Percentiles rank a stretch among this genome's conserved stretches.
Conservation (phyloP, 2,797 vertebrate species). For the Danio kyathit region DNA sequence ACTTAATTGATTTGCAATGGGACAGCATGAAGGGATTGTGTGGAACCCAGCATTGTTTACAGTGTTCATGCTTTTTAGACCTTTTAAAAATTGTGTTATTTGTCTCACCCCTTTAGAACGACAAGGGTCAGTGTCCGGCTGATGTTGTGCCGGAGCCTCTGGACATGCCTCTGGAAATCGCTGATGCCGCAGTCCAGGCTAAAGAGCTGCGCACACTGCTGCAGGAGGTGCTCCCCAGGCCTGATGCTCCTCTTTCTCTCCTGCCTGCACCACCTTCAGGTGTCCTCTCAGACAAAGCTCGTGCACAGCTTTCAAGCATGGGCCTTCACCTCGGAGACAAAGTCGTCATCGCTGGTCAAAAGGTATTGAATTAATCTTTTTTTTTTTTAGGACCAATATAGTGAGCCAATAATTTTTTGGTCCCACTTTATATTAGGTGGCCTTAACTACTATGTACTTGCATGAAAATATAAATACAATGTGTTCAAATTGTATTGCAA, state of each 20-base stretch:
- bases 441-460: too few species aligned
- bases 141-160: conserved; percentile 94
- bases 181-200: conserved; percentile 89
- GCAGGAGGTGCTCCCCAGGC: conserved; percentile 83
- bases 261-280: conserved; percentile 70
- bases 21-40: too few species aligned
- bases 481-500: too few species aligned
- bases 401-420: neutral
- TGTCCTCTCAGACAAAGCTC: conserved; percentile 78
- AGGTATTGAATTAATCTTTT: conserved; percentile 76
- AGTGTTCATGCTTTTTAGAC: too few species aligned
- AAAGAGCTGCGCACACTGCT: conserved; percentile 90
- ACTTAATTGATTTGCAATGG: too few species aligned
- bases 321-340: conserved; percentile 91
- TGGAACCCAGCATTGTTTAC: too few species aligned
- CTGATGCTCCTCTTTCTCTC: conserved; percentile 76
- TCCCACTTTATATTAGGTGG: too few species aligned
- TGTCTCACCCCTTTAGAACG: conserved; percentile 80
- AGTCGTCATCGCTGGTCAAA: conserved; percentile 95
- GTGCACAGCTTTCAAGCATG: conserved; percentile 81
- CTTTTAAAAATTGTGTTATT: neutral
- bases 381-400: neutral
- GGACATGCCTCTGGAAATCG: conserved; percentile 96
- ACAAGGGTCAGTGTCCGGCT: conserved; percentile 88
- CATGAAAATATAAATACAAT: too few species aligned